Evolutionary conservation across 92 coral and sea anemone species (phyloP), one percentile per base, ranked within the genome.

Genomic region (Galaxea fascicularis): DNA sequence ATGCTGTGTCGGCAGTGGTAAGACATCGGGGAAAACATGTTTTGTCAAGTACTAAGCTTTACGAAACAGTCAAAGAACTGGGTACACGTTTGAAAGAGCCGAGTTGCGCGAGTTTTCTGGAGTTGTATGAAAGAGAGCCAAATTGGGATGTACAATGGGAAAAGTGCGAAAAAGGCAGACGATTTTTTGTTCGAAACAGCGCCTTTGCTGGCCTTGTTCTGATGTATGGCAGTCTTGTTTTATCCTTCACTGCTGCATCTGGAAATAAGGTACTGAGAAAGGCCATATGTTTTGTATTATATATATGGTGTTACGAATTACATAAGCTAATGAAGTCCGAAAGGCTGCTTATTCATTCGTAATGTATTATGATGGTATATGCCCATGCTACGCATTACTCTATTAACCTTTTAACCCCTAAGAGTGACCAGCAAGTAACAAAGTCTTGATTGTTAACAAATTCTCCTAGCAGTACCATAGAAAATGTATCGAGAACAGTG

Each of bases 141-240:
- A 60, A 82, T 5, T 82, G 87, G 91, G 17, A 16, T 24, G 62
- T 71, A 8, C 79, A 88, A 10, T 81, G 91, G 91, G 9, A n/a
- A 28, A 60, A 49, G 5, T 35, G 66, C 21, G 87, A 82, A 10
- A n/a, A 31, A 13, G 91, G 91, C 52, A 63, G 88, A 56, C 85
- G 87, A 66, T 58, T 82, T 41, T 88, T 88, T 57, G 91, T 88
- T 54, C 91, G 91, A 41, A 88, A 88, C 62, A 85, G 75, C 45
- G 65, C 39, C 46, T n/a, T 68, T 6, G 87, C 83, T 22, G 91
- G 91, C 21, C 78, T 88, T 25, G 91, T 82, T n/a, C 75, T 88
- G 12, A 88, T 88, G 91, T 88, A 88, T 66, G 73, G 91, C 24
- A 88, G 91, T 66, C 78, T 88, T 51, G 79, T 88, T 16, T 25